Evolutionary conservation across 2,797 vertebrate genomes (phyloP).

Genomic region (Numenius phaeopus): DNA sequence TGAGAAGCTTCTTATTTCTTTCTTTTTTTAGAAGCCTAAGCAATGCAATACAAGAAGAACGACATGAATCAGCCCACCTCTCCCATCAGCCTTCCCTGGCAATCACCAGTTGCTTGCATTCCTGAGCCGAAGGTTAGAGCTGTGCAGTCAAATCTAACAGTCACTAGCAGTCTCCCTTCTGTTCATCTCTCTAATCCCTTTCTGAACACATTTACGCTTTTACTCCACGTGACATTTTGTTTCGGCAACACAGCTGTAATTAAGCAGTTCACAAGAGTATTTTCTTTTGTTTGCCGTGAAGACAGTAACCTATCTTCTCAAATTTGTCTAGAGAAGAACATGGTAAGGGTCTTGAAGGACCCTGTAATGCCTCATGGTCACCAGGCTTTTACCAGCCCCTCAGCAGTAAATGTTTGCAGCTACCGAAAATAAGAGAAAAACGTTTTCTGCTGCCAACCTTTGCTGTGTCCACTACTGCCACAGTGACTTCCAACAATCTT

Average conservation of each 20-base stretch:
- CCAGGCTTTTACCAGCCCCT: neutral
- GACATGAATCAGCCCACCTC: neutral
- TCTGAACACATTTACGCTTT: neutral
- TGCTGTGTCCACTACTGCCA: neutral
- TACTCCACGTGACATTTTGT: neutral
- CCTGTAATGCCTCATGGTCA: neutral
- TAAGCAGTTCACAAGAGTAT: neutral
- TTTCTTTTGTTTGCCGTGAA: neutral
- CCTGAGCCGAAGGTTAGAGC: neutral
- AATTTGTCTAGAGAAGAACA: neutral
- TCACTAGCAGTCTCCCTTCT: neutral
- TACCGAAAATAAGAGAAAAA: neutral
- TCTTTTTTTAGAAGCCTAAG: neutral
- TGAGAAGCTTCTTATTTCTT: neutral
- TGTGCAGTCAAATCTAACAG: neutral
- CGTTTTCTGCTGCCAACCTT: neutral
- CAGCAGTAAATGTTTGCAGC: neutral
- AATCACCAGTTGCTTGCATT: neutral
- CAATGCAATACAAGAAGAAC: neutral
- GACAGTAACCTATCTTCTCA: neutral
- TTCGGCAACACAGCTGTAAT: neutral
- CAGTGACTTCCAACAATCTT: neutral
- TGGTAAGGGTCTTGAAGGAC: neutral
- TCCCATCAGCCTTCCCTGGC: neutral
- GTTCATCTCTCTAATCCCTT: neutral